Conservation (phyloP, 2,113 vertebrate species). For the Calonectris borealis region DNA sequence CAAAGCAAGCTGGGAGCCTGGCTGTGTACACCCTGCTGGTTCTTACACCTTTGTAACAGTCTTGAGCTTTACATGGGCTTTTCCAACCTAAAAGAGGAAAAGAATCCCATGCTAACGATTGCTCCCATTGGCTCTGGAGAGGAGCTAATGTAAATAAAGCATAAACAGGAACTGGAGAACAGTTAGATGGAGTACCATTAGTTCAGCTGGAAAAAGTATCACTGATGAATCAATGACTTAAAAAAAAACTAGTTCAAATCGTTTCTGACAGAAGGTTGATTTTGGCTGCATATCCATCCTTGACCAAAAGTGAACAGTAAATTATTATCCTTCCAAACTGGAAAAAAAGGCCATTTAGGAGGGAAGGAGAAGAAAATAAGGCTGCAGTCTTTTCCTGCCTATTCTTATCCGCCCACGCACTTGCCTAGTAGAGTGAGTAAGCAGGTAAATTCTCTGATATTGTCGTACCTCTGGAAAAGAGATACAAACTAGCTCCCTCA, state of each 20-base stretch:
- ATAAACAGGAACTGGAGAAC: background rate
- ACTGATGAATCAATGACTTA: background rate
- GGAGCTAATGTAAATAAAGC: background rate
- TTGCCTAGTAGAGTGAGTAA: background rate
- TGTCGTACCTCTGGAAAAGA: background rate
- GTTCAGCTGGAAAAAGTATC: background rate
- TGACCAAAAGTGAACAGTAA: background rate
- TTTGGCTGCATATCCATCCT: background rate
- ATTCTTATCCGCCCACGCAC: background rate
- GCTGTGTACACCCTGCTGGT: accelerated
- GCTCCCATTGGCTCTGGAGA: background rate
- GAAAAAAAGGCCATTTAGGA: background rate
- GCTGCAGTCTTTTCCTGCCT: background rate
- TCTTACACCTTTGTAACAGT: background rate
- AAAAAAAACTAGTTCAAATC: background rate
- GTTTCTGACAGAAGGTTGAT: background rate
- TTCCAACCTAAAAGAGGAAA: background rate
- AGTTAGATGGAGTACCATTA: background rate
- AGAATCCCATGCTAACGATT: background rate
- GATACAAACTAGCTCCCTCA: background rate
- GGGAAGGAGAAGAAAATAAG: background rate
- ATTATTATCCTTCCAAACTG: background rate
- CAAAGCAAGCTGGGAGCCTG: background rate
- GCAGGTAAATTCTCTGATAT: background rate
- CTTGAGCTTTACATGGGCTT: background rate